Evolutionary conservation across 2,113 vertebrate species (phyloP), one percentile per base, ranked within the genome.

Genomic region (Megaceryle torquata): DNA sequence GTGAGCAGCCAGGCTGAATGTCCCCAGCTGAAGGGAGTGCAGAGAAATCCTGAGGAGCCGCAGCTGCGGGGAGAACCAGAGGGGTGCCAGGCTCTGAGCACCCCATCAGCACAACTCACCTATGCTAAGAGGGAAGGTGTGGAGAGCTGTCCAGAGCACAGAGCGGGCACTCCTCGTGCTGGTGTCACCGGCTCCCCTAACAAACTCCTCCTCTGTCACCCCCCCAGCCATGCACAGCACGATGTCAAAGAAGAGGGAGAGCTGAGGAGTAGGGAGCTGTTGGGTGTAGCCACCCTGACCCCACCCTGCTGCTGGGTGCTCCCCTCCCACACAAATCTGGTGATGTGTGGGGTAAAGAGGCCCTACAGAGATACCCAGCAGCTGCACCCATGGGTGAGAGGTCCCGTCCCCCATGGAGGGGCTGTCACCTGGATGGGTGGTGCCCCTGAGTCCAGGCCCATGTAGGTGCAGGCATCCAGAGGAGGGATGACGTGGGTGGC

Each of bases 161-260:
- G 97, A 74, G 56, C 99, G 98, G 76, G 99, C 98, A 0, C 95
- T 96, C 81, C 95, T 98, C 87, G 98, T 74, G 0, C 93, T 97
- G 3, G 67, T n/a, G 0, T 85, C 83, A 1, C 96, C 22, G 1
- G 97, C 97, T 69, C 97, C 97, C 1, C 78, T 95, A 64, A 99
- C 91, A 84, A 99, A 99, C 72, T 95, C 97, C 25, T 98, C 97
- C 96, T 97, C 96, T 0, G 90, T 98, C 92, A 98, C 31, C 15
- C 98, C 98, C 15, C 60, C 95, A 57, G 99, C 99, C 97, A 99
- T 99, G 95, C 98, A 98, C 94, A 98, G 98, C 91, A 99, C 74
- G 31, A 99, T 79, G 92, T 99, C 99, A 22, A 99, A 98, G 98
- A 99, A 99, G 35, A 99, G 98, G 33, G 99, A 99, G 25, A 99